These are phyloP conservation scores for Chrysomela aeneicollis DNA, from an alignment of 2,888 invertebrate species.

Conservation along the genomic window DNA sequence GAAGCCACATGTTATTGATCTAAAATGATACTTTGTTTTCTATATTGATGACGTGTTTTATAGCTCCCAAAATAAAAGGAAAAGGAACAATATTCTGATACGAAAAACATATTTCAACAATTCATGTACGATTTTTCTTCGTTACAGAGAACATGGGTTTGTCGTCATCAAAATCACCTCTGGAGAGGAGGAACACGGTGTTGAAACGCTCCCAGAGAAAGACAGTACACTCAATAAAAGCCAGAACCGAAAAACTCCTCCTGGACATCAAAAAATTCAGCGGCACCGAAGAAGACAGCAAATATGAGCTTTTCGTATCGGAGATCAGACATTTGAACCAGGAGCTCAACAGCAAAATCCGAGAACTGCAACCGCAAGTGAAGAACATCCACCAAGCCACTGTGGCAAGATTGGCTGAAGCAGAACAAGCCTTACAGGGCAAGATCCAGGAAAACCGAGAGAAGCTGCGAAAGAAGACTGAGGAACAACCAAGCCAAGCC, in stretches of 20 bases:
- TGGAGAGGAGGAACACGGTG: slow-evolving; percentile 48
- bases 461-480: slow-evolving; percentile 24
- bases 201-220: slow-evolving; percentile 45
- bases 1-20: no score
- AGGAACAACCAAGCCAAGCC: slow-evolving; percentile 5
- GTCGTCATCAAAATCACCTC: slow-evolving; percentile 42
- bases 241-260: slow-evolving; percentile 39
- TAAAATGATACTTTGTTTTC: no score
- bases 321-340: slow-evolving; percentile 40
- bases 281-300: slow-evolving; percentile 40
- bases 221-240: slow-evolving; percentile 42
- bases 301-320: slow-evolving; percentile 35
- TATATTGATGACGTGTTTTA: no score
- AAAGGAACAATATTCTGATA: no score
- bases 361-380: slow-evolving; percentile 46
- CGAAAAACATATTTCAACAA: no score
- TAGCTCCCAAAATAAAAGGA: no score
- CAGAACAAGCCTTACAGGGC: slow-evolving; percentile 36
- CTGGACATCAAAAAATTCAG: slow-evolving; percentile 46
- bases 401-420: slow-evolving; percentile 40
- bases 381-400: slow-evolving; percentile 41
- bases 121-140: no score
- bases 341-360: slow-evolving; percentile 36
- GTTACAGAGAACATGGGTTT: slow-evolving; percentile 40
- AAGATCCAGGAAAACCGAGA: slow-evolving; percentile 42